phyloP scores from a whole-genome alignment of 2,113 vertebrate genomes.

The Nothoprocta perdicaria region DNA sequence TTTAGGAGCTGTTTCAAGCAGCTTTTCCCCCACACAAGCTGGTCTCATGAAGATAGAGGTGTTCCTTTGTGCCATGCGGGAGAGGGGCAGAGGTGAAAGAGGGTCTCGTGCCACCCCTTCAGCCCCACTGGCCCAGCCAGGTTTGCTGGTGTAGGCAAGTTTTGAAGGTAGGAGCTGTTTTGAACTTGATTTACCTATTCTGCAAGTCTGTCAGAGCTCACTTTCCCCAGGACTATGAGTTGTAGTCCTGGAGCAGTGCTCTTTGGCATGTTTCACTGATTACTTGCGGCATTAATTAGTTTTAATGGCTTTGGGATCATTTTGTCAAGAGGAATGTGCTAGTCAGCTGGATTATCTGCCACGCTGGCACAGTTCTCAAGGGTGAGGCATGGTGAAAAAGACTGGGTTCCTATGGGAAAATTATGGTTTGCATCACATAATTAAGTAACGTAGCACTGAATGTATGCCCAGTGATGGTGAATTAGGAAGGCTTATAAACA shows the following conservation, averaged over 20 bases:
- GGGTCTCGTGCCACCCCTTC: not conserved
- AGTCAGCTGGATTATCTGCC: not conserved
- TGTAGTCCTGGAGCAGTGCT: not conserved
- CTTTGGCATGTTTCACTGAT: not conserved
- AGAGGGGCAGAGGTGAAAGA: not conserved
- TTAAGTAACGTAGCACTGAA: not conserved
- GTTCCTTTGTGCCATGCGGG: not conserved
- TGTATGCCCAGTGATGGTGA: not conserved
- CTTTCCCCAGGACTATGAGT: not conserved
- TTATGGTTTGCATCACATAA: not conserved
- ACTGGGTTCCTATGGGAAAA: not conserved
- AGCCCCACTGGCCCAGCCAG: not conserved
- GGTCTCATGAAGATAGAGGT: fast-evolving
- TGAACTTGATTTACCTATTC: not conserved
- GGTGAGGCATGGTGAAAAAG: not conserved
- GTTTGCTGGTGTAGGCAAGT: not conserved
- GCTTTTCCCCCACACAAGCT: not conserved
- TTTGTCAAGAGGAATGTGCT: not conserved
- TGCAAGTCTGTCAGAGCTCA: not conserved
- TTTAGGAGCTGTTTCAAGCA: not conserved
- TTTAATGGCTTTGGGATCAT: not conserved
- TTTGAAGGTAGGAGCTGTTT: not conserved
- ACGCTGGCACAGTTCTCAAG: not conserved
- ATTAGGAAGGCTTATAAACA: not conserved
- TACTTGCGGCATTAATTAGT: not conserved